phyloP scores from a whole-genome alignment of 2,113 vertebrate species.

The Maccullochella peelii region DNA sequence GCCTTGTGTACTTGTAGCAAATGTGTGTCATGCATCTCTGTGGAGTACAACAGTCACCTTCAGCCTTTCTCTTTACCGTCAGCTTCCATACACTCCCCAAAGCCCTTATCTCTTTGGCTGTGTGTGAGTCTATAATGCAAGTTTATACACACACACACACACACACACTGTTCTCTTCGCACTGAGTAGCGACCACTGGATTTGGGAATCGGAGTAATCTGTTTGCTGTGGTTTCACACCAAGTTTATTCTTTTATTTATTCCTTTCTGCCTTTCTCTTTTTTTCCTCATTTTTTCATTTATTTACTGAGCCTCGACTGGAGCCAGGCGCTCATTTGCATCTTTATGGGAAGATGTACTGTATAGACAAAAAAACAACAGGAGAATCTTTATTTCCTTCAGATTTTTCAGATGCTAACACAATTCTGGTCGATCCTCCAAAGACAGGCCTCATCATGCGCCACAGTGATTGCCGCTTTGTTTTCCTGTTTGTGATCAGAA shows the following conservation, averaged over 20 bases:
- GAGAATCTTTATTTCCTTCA: constrained; percentile 71
- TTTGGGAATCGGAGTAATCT: constrained; percentile 59
- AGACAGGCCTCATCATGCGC: constrained; percentile 73
- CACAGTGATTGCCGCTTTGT: constrained; percentile 78
- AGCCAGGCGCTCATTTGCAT: constrained; percentile 77
- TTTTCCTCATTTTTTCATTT: constrained; percentile 44
- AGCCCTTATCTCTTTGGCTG: constrained; percentile 40
- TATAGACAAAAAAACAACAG: constrained; percentile 70
- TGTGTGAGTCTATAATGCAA: constrained; percentile 22
- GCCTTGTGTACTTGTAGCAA: constrained; percentile 12
- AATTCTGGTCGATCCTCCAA: constrained; percentile 72
- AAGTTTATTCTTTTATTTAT: constrained; percentile 57
- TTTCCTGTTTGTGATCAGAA: constrained; percentile 77
- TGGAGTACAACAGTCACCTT: constrained; percentile 53
- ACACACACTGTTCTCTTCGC: constrained; percentile 5
- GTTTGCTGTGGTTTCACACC: constrained; percentile 45
- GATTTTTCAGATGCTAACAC: constrained; percentile 70
- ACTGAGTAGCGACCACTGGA: constrained; percentile 49
- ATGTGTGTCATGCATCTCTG: constrained; percentile 46
- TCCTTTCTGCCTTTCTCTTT: constrained; percentile 32
- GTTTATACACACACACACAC: constrained; percentile 4
- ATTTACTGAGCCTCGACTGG: constrained; percentile 63
- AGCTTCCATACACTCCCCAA: constrained; percentile 33
- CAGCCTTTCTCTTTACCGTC: constrained; percentile 41
- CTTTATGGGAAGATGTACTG: constrained; percentile 74